phyloP scores from a whole-genome alignment of 1,140 invertebrate species.

The Neuroterus valhalla region DNA sequence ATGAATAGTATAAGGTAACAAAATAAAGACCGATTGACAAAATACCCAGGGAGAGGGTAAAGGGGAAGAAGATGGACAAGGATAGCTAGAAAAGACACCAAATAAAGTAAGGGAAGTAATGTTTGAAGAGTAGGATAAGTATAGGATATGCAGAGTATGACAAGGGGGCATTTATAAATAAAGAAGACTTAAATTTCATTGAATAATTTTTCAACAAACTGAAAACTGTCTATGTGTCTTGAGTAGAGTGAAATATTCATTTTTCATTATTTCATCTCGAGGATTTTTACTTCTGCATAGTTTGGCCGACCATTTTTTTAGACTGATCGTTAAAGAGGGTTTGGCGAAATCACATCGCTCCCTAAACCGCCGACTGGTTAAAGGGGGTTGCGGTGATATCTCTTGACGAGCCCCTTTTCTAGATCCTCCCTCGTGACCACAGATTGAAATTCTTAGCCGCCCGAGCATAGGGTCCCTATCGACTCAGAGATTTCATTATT shows the following conservation, averaged over 20 bases:
- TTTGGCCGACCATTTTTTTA: slow-evolving; percentile 6
- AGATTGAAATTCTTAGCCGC: slow-evolving; percentile 30
- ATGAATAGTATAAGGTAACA: no score
- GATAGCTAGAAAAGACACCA: no score
- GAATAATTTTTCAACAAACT: no score
- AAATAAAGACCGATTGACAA: no score
- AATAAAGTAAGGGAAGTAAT: no score
- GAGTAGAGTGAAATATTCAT: not conserved
- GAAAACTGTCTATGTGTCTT: no score
- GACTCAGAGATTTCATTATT: slow-evolving; percentile 29
- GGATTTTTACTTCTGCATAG: not conserved
- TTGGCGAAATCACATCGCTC: slow-evolving; percentile 19
- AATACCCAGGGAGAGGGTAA: no score
- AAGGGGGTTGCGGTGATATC: slow-evolving; percentile 22
- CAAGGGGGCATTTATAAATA: no score
- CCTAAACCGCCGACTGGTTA: slow-evolving; percentile 29
- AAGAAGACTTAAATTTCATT: no score
- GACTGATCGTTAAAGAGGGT: slow-evolving; percentile 24
- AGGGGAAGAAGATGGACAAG: no score
- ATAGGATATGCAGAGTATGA: no score
- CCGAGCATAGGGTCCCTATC: slow-evolving; percentile 9
- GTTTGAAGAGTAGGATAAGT: no score
- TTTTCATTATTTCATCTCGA: slow-evolving; percentile 12
- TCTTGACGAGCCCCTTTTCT: slow-evolving; percentile 28
- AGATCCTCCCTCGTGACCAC: slow-evolving; percentile 28